phyloP scores from a whole-genome alignment of 2,888 invertebrate genomes.

The Heliconius ismenius region DNA sequence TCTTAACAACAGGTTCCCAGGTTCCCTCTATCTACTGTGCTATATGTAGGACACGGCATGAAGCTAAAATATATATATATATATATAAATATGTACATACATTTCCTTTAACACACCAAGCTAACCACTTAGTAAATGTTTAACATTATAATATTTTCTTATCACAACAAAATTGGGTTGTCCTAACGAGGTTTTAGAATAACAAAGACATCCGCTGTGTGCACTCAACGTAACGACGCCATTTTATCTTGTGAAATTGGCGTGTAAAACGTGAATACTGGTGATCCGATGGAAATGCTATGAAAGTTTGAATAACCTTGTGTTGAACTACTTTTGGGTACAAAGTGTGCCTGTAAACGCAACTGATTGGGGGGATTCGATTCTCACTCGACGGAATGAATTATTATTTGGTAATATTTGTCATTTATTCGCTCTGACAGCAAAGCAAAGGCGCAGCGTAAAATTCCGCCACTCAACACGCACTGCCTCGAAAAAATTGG shows the following conservation, averaged over 20 bases:
- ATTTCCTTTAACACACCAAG: neutral
- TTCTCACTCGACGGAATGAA: neutral
- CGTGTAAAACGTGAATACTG: constrained; percentile 17
- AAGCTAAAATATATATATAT: neutral
- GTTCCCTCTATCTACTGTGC: neutral
- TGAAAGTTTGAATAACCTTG: neutral
- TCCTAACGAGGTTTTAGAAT: constrained; percentile 22
- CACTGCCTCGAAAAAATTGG: neutral
- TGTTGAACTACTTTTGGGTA: neutral
- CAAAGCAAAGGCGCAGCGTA: neutral
- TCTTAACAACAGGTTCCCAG: neutral
- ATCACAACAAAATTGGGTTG: constrained; percentile 25
- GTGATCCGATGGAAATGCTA: constrained; percentile 4
- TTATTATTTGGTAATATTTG: neutral
- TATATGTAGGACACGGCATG: neutral
- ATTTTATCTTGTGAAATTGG: constrained; percentile 27
- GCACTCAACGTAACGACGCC: constrained; percentile 29
- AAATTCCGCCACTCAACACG: neutral
- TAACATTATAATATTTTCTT: constrained; percentile 14
- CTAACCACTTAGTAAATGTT: constrained; percentile 6
- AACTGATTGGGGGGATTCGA: neutral
- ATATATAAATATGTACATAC: neutral
- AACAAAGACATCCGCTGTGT: constrained; percentile 27
- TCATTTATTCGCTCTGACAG: neutral
- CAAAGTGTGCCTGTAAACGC: too few relatives aligned